Percentiles rank a stretch among this genome's conserved stretches.
These are phyloP conservation scores for Xenus cinereus DNA, from an alignment of 2,113 vertebrate genomes.

Conservation along the genomic window DNA sequence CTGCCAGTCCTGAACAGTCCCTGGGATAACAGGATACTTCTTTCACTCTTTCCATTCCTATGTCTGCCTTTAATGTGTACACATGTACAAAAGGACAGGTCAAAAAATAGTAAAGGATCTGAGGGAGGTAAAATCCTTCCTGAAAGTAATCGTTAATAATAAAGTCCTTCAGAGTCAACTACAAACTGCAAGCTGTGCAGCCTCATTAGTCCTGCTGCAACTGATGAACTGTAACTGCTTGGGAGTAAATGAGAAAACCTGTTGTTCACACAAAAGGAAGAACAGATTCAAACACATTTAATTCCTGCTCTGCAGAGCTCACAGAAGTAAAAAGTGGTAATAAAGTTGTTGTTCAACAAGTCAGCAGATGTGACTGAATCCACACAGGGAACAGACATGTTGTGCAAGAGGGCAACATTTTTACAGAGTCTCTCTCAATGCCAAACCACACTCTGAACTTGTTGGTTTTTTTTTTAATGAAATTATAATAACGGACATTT, in stretches of 20 bases:
- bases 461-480: background rate
- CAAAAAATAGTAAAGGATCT: background rate
- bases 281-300: background rate
- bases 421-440: background rate
- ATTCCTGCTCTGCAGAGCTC: background rate
- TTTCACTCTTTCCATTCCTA: background rate
- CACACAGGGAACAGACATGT: background rate
- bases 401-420: slow-evolving; percentile 11
- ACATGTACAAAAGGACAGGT: background rate
- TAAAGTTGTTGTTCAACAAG: slow-evolving; percentile 23
- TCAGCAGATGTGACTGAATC: slow-evolving; percentile 8
- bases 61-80: background rate
- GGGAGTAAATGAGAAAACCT: background rate
- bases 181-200: background rate
- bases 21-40: background rate
- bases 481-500: background rate
- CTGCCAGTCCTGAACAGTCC: background rate
- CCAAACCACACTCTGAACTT: background rate
- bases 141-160: background rate
- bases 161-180: background rate
- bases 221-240: background rate
- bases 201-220: background rate
- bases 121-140: background rate
- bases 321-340: background rate
- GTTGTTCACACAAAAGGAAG: background rate